Percentiles rank a stretch among this genome's conserved stretches.
Evolutionary conservation across 1,140 invertebrate genomes (phyloP).

Genomic region (Campodea augens): DNA sequence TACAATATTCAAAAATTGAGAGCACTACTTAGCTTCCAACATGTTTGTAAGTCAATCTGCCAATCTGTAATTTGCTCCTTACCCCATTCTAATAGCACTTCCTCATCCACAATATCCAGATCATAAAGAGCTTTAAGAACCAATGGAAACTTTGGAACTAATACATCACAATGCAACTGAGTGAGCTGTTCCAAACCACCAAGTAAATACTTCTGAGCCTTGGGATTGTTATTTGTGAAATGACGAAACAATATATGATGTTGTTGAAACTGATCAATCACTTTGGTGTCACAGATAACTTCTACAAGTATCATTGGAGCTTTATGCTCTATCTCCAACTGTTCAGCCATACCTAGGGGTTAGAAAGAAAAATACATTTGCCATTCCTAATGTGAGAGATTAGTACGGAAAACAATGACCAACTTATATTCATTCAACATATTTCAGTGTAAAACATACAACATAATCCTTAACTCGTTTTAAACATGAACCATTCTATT

Average conservation of each 20-base stretch:
- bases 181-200: conserved; percentile 90
- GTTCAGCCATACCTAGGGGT: no score
- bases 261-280: conserved; percentile 33
- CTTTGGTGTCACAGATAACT: conserved; percentile 48
- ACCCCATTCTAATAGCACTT: conserved; percentile 82
- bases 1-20: no score
- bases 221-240: conserved; percentile 75
- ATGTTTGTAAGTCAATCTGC: no score
- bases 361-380: conserved; percentile 38
- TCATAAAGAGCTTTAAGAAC: conserved; percentile 90
- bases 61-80: no score
- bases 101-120: conserved; percentile 83
- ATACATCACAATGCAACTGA: conserved; percentile 50
- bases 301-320: conserved; percentile 83
- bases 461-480: no score
- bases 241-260: conserved; percentile 52
- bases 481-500: no score
- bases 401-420: no score
- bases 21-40: no score
- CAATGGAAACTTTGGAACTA: conserved; percentile 73
- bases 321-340: conserved; percentile 86
- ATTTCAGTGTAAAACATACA: no score
- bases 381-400: no score
- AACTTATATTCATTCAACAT: no score
- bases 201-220: conserved; percentile 86